phyloP scores from a whole-genome alignment of 2,888 invertebrate species.

The Thymelicus sylvestris region DNA sequence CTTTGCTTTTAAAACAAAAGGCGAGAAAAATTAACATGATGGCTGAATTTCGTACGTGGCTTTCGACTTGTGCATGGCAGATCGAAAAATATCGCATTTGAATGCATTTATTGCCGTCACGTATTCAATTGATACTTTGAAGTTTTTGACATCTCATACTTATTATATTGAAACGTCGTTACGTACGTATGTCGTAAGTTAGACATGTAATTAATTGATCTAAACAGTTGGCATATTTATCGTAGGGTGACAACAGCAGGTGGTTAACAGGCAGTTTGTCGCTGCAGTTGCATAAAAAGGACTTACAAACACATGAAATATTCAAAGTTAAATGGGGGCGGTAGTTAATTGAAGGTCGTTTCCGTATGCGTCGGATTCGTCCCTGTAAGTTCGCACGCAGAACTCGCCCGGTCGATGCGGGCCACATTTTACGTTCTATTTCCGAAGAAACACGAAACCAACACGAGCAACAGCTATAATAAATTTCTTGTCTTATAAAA shows the following conservation, averaged over 20 bases:
- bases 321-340: conserved; percentile 15
- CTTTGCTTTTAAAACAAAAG: conserved; percentile 18
- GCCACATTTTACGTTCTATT: conserved; percentile 73
- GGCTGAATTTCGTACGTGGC: conserved; percentile 1
- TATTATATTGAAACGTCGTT: no score
- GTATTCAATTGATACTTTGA: neutral
- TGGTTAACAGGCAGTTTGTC: neutral
- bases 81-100: neutral
- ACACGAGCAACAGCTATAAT: conserved; percentile 80
- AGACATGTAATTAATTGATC: no score
- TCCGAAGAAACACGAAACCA: conserved; percentile 79
- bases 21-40: neutral
- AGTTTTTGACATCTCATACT: neutral
- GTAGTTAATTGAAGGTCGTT: conserved; percentile 23
- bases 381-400: conserved; percentile 36
- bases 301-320: neutral
- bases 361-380: conserved; percentile 30
- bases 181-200: no score
- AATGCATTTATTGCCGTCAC: neutral
- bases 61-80: neutral
- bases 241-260: neutral
- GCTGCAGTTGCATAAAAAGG: neutral
- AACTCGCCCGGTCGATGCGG: conserved; percentile 58
- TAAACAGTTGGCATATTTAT: neutral
- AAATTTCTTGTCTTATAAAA: conserved; percentile 84